These are phyloP conservation scores for Heteronetta atricapilla DNA, from an alignment of 2,113 vertebrate species.

Conservation along the genomic window DNA sequence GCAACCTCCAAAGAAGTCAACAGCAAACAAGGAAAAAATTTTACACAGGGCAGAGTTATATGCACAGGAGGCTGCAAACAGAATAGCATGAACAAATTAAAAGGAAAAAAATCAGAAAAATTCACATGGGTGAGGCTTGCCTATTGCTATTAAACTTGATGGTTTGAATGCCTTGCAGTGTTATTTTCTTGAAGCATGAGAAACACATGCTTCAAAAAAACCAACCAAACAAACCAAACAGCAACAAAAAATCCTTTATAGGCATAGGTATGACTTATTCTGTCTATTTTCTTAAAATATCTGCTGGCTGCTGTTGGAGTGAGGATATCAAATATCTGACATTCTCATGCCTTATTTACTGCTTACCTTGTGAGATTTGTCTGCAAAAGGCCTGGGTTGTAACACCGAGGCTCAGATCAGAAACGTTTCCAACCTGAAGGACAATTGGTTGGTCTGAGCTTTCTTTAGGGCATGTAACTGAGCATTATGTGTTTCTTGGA, in stretches of 20 bases:
- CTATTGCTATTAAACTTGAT: not conserved
- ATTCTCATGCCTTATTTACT: not conserved
- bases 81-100: not conserved
- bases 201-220: not conserved
- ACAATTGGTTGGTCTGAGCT: not conserved
- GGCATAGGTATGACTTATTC: not conserved
- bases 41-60: not conserved
- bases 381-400: not conserved
- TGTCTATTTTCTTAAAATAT: not conserved
- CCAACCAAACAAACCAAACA: too few species aligned
- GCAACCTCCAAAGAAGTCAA: not conserved
- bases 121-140: fast-evolving
- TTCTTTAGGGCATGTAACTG: not conserved
- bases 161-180: not conserved
- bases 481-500: not conserved
- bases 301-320: not conserved
- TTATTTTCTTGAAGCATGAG: not conserved
- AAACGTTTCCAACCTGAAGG: not conserved
- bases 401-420: not conserved
- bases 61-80: not conserved
- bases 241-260: not conserved
- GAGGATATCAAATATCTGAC: not conserved
- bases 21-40: not conserved
- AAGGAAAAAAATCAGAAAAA: not conserved
- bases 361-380: not conserved